These are phyloP conservation scores for Tachuris rubrigastra DNA, from an alignment of 2,113 vertebrate genomes.

Conservation along the genomic window DNA sequence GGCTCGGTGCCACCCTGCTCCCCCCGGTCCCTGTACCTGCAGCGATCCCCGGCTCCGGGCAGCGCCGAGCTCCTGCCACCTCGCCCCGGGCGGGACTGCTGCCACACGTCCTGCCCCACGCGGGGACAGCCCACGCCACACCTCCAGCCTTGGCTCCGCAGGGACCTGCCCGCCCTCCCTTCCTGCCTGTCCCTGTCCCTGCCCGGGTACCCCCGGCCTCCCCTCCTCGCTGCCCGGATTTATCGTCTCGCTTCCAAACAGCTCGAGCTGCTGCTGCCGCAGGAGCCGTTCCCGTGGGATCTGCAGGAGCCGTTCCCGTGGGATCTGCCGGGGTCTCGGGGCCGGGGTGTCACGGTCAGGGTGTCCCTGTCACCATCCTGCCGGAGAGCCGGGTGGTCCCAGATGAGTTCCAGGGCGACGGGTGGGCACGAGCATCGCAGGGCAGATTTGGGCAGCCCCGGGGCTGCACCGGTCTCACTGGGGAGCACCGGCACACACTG, in stretches of 20 bases:
- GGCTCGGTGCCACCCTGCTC: background rate
- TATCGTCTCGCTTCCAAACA: accelerated
- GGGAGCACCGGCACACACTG: accelerated
- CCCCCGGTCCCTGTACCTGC: background rate
- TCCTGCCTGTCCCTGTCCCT: background rate
- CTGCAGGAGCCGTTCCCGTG: background rate
- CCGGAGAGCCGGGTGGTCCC: accelerated
- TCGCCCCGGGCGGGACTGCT: background rate
- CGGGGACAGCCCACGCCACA: background rate
- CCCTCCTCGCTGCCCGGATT: background rate
- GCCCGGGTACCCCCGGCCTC: background rate
- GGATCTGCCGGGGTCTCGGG: background rate
- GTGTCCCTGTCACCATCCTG: accelerated
- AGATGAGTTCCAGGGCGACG: accelerated
- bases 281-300: background rate
- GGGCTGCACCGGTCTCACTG: background rate
- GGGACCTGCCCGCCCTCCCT: background rate
- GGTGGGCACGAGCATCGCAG: accelerated
- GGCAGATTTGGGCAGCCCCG: background rate
- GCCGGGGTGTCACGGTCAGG: accelerated
- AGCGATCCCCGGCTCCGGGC: background rate
- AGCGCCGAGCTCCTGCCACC: background rate
- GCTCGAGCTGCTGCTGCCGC: background rate
- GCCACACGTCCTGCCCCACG: background rate
- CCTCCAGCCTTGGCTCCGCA: background rate